Base-by-base conservation (phyloP, 53 echinoderm and acorn worm species). In the Luidia sarsii region DNA sequence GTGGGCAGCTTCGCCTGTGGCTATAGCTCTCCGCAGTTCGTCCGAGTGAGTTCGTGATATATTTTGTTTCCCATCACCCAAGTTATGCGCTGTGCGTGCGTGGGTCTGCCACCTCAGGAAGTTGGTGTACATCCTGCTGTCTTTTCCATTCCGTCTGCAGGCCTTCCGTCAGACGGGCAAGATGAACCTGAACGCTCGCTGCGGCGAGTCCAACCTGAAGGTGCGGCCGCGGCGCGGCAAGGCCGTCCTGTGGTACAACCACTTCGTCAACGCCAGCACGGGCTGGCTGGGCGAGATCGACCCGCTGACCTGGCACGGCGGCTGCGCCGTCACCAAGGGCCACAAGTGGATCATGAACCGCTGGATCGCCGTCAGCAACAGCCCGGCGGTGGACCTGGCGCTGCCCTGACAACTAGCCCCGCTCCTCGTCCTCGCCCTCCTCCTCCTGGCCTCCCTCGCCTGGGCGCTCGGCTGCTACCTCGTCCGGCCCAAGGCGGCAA, bases 291-390 rank as follows among this genome's bases (percentile, higher is more conserved):
- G 96, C 7, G 59, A 89, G 31, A 25, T 95, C 10, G 96, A 95
- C 72, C 67, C 75, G 25, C 90, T 77, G 50, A 95, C 93, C 11
- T 95, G 93, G 96, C 96, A 95, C 35, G 96, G 96, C 7, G 96
- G 96, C 8, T 95, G 96, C 63, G 93, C 96, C 0, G 90, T 95
- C 37, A 82, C 89, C 53, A 90, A 73, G 77, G 96, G 96, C 14
- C 79, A 85, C 32, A 95, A 95, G 51, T 95, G 96, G 96, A 95
- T 95, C 39, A 92, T 92, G 90, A 95, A 95, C 54, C 75, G 96
- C 2, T 95, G 96, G 96, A 95, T 95, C 14, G 43, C 88, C 6
- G 90, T 83, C 9, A 95, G 88, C 50, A 73, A 79, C 7, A 82
- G 90, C 32, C 52, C 71, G 19, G 90, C 88, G 8, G 48, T 85